These are phyloP conservation scores for Cheirogaleus major DNA, from an alignment of 2,797 vertebrate genomes.

Conservation along the genomic window DNA sequence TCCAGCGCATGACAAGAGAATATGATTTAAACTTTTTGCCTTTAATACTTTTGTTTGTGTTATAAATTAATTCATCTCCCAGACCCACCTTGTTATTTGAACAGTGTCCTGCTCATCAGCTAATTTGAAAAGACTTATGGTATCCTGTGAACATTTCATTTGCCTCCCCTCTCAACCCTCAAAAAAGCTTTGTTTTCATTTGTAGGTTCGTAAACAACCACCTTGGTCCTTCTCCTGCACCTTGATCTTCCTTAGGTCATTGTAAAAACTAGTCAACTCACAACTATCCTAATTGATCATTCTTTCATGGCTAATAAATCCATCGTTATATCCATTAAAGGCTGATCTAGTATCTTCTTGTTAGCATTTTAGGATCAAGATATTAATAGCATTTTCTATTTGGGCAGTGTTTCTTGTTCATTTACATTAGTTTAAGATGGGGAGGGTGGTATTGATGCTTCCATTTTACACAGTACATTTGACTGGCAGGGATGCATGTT, in stretches of 20 bases:
- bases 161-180: not conserved
- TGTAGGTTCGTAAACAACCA: not conserved
- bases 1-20: not conserved
- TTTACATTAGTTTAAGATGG: not conserved
- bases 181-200: slow-evolving; percentile 17
- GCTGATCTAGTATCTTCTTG: not conserved
- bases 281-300: not conserved
- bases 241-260: not conserved
- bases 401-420: not conserved
- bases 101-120: not conserved
- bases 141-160: not conserved
- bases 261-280: not conserved
- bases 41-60: not conserved
- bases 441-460: not conserved
- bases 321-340: not conserved
- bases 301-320: not conserved
- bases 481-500: not conserved
- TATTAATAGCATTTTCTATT: not conserved
- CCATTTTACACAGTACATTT: not conserved
- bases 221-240: not conserved
- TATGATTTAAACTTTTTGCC: not conserved
- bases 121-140: not conserved
- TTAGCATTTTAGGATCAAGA: not conserved
- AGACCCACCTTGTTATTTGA: not conserved
- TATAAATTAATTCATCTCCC: not conserved